These are phyloP conservation scores for Stratiomys singularior DNA, from an alignment of 2,888 invertebrate species.

Conservation along the genomic window DNA sequence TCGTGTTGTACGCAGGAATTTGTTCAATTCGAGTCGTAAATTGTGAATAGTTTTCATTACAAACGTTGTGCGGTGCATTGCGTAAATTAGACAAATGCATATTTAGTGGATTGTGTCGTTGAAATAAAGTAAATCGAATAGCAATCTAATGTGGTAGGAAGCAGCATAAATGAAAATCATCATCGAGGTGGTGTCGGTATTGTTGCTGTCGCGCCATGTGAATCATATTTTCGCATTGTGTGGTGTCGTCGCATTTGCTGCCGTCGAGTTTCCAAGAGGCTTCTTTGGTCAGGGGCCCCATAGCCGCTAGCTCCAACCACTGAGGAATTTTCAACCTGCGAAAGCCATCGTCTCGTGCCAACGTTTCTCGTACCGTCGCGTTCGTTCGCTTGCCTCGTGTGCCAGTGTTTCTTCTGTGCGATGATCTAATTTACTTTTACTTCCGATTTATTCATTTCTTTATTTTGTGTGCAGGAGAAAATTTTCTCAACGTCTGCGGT, in stretches of 20 bases:
- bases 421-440: constrained; percentile 46
- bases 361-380: not conserved
- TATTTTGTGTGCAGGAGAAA: constrained; percentile 36
- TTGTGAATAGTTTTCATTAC: not conserved
- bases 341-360: constrained; percentile 8
- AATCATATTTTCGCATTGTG: constrained; percentile 38
- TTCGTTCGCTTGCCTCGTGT: not conserved
- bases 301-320: not conserved
- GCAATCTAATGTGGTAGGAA: not conserved
- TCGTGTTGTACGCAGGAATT: constrained; percentile 17
- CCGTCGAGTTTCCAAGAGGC: not conserved
- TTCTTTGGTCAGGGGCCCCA: constrained; percentile 19
- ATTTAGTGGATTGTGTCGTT: not conserved
- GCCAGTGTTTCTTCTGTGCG: constrained; percentile 13
- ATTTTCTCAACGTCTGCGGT: constrained; percentile 13
- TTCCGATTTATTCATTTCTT: constrained; percentile 35
- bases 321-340: constrained; percentile 19
- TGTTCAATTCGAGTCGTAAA: constrained; percentile 13
- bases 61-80: not conserved
- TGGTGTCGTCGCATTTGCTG: constrained; percentile 20
- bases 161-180: not conserved
- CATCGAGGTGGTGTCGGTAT: not conserved
- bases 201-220: constrained; percentile 17
- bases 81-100: not conserved
- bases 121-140: not conserved